Evolutionary conservation across 2,113 vertebrate genomes (phyloP), one percentile per base, ranked within the genome.

Genomic region (Lota lota): DNA sequence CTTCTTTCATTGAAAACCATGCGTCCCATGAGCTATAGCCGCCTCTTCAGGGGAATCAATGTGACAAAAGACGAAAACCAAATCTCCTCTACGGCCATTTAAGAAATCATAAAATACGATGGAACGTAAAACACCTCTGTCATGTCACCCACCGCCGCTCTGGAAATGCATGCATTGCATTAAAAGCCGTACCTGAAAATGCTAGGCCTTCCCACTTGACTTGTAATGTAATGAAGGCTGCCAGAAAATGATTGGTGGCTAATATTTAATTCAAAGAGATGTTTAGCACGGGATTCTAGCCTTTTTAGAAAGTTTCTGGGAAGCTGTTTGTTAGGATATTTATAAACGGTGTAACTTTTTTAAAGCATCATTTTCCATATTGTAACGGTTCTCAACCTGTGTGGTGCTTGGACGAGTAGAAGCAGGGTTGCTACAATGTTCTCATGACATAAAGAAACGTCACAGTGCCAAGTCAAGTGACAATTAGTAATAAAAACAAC

Each of bases 121-220:
- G 7, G 40, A 68, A 60, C 15, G 51, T 50, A 50, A 76, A 57
- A 73, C 40, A 47, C 61, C 54, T 36, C 68, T 47, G 20, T 73
- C 21, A 61, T 70, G 58, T 14, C 12, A 8, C 40, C 40, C 40
- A 8, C 40, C 40, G 40, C 40, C 40, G 10, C 40, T 14, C 40
- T 10, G 21, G n/a, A 65, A 51, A 54, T 20, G 65, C 61, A 66
- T 59, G 63, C 47, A 22, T 18, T 54, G n/a, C 47, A 58, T 28
- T 40, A 61, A 36, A 62, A 69, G 15, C 54, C 64, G 33, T 60
- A 73, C 57, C 54, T 12, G 15, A 50, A 53, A 22, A 54, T 14
- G 61, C 21, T 22, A 4, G 8, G 40, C 40, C 60, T 17, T 53
- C 18, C 54, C 60, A 51, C n/a, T 57, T 47, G 60, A 67, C 7